Evolutionary conservation across 2,797 vertebrate species (phyloP).

Genomic region (Setipinna tenuifilis): DNA sequence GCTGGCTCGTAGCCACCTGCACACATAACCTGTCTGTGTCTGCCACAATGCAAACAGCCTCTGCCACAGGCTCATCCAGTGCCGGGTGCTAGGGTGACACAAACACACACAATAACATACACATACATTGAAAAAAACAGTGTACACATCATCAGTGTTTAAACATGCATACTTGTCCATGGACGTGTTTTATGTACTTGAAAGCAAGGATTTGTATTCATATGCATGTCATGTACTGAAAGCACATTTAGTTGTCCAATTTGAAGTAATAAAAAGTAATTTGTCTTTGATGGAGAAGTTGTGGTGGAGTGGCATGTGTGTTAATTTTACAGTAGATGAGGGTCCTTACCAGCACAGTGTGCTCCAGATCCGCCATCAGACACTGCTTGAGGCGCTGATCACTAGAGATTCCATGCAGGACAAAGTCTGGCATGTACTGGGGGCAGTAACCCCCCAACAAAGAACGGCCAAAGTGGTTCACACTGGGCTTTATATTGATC

Average conservation of each 20-base stretch:
- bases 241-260: too few species aligned
- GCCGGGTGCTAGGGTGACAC: slow-evolving; percentile 77
- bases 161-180: neutral
- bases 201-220: neutral
- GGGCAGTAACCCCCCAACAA: slow-evolving; percentile 85
- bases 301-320: neutral
- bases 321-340: neutral
- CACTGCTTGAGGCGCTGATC: slow-evolving; percentile 81
- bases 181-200: neutral
- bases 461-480: slow-evolving; percentile 83
- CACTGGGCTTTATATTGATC: slow-evolving; percentile 71
- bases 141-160: neutral
- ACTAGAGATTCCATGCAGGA: slow-evolving; percentile 80
- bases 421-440: slow-evolving; percentile 83
- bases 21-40: slow-evolving; percentile 85
- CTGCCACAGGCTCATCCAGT: slow-evolving; percentile 84
- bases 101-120: neutral
- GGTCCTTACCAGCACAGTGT: slow-evolving; percentile 80
- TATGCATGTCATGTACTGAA: neutral
- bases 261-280: too few species aligned
- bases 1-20: slow-evolving; percentile 85
- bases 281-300: too few species aligned
- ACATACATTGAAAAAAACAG: neutral
- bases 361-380: slow-evolving; percentile 77
- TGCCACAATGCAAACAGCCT: slow-evolving; percentile 85